Evolutionary conservation across 37 sponge, comb jelly and placozoan species (phyloP).

Genomic region (Theonella swinhoei): DNA sequence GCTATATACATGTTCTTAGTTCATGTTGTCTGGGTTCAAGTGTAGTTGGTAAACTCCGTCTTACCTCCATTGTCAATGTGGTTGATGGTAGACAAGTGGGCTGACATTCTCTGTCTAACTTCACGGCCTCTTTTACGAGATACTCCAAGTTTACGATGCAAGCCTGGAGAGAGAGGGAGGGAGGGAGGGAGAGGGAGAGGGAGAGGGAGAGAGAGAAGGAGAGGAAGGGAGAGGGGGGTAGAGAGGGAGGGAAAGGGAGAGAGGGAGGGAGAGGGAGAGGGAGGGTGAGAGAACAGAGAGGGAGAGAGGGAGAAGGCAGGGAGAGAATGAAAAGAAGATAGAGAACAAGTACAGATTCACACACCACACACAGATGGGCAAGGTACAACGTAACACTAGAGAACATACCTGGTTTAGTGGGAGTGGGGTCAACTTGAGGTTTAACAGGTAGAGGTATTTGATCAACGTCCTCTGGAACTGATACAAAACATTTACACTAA

Average conservation of each 20-base stretch:
- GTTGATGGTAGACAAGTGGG: neutral
- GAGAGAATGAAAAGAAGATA: too few relatives aligned
- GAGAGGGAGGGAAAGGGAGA: neutral
- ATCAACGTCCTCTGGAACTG: neutral
- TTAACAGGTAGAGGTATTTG: neutral
- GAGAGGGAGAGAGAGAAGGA: neutral
- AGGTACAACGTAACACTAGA: too few relatives aligned
- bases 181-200: constrained; percentile 9
- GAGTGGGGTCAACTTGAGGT: neutral
- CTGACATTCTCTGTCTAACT: neutral
- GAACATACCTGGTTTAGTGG: neutral
- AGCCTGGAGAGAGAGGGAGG: constrained; percentile 11
- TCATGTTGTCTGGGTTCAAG: too few relatives aligned
- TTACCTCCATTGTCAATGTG: too few relatives aligned
- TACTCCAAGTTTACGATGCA: neutral
- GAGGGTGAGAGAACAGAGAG: neutral
- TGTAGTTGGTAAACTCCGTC: too few relatives aligned
- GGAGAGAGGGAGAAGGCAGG: neutral
- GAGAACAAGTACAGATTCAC: too few relatives aligned
- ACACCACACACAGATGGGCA: too few relatives aligned
- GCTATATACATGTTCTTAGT: too few relatives aligned
- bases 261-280: neutral
- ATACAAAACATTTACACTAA: neutral
- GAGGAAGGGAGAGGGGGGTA: constrained; percentile 3
- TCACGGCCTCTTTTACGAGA: neutral